These are phyloP conservation scores for Poeciliopsis paucimaculata DNA, from an alignment of 2,797 vertebrate species.

Conservation along the genomic window DNA sequence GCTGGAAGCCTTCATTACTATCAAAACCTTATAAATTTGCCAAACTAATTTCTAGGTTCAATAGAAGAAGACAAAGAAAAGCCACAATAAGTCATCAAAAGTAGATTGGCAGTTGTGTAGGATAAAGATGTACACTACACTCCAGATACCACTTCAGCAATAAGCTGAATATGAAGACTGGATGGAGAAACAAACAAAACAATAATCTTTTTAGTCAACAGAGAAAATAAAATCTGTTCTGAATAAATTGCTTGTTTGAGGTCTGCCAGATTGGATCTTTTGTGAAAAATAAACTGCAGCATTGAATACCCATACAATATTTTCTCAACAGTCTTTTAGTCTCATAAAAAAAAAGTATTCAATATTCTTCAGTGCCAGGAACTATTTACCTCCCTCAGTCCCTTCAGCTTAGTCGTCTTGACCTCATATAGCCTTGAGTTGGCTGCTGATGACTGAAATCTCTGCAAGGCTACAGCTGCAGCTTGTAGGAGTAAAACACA, in stretches of 20 bases:
- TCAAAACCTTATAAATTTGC: background rate
- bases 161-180: slow-evolving; percentile 11
- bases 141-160: background rate
- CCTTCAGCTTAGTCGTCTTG: background rate
- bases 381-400: slow-evolving; percentile 8
- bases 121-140: background rate
- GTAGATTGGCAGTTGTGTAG: slow-evolving; percentile 2
- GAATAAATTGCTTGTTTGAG: slow-evolving; percentile 33
- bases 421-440: slow-evolving; percentile 20
- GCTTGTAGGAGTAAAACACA: slow-evolving; percentile 24
- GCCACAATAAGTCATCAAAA: slow-evolving; percentile 14
- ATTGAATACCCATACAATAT: background rate
- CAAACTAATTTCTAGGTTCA: background rate
- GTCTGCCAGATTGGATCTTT: background rate
- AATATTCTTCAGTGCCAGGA: background rate
- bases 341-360: background rate
- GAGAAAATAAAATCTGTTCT: slow-evolving; percentile 36
- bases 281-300: background rate
- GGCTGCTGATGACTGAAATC: slow-evolving; percentile 28
- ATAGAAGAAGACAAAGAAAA: no score
- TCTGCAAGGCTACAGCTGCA: slow-evolving; percentile 22
- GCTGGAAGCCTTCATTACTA: slow-evolving; percentile 8
- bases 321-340: background rate
- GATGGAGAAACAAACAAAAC: slow-evolving; percentile 27
- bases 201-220: slow-evolving; percentile 35